phyloP scores from a whole-genome alignment of 2,113 vertebrate species.

The Furnarius figulus region DNA sequence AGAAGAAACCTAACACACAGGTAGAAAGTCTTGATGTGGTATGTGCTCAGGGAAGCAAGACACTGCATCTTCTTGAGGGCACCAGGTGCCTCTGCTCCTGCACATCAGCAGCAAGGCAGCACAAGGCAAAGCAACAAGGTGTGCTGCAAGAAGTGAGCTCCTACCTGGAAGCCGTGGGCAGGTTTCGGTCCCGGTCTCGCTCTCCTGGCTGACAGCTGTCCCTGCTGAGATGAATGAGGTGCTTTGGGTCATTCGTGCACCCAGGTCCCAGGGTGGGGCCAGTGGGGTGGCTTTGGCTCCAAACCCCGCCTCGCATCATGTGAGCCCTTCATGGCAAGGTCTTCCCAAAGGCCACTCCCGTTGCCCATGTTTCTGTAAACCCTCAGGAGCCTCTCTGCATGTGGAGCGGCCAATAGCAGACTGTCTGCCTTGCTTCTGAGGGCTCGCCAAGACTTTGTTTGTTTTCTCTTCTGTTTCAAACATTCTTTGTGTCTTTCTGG shows the following conservation, averaged over 20 bases:
- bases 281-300: background rate
- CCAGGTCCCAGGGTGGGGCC: background rate
- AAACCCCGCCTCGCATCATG: background rate
- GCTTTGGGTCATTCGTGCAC: background rate
- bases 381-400: background rate
- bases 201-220: background rate
- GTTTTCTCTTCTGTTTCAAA: constrained; percentile 39
- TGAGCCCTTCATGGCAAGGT: accelerated
- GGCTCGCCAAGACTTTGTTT: background rate
- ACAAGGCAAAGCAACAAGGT: background rate
- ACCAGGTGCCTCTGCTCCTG: background rate
- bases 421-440: background rate
- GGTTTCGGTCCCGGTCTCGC: accelerated
- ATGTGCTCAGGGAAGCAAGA: background rate
- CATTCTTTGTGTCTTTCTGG: background rate
- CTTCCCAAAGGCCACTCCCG: background rate
- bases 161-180: constrained; percentile 20
- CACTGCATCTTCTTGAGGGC: background rate
- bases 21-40: background rate
- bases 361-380: background rate
- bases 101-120: background rate
- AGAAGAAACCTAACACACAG: background rate
- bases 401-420: background rate
- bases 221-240: background rate
- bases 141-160: background rate